phyloP scores from a whole-genome alignment of 2,888 invertebrate genomes.

The Thymelicus acteon region DNA sequence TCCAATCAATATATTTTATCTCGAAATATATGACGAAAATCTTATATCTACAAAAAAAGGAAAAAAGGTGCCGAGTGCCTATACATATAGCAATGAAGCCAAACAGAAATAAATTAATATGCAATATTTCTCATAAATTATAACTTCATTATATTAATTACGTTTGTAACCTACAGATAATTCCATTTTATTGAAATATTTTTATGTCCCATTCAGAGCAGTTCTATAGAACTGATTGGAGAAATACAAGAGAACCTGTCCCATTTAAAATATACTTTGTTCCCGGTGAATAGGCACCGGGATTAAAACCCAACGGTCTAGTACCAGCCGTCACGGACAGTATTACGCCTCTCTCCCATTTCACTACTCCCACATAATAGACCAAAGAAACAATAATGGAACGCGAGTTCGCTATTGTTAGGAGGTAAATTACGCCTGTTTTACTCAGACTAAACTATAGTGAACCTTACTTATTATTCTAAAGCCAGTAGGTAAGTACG shows the following conservation, averaged over 20 bases:
- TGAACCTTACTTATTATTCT: constrained; percentile 4
- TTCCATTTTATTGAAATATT: background rate
- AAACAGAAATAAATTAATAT: too few relatives aligned
- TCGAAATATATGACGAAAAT: too few relatives aligned
- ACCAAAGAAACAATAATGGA: constrained; percentile 64
- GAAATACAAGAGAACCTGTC: constrained; percentile 25
- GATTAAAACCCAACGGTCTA: constrained; percentile 44
- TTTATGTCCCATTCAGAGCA: background rate
- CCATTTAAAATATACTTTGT: constrained; percentile 37
- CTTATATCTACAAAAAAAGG: too few relatives aligned
- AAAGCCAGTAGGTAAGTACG: background rate
- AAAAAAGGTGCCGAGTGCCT: too few relatives aligned
- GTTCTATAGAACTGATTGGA: constrained; percentile 11
- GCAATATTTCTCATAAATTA: too few relatives aligned
- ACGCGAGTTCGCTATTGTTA: constrained; percentile 55
- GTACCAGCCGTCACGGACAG: constrained; percentile 52
- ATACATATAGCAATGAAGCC: too few relatives aligned
- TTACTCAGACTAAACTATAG: constrained; percentile 20
- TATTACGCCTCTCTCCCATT: constrained; percentile 61
- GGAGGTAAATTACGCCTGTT: constrained; percentile 45
- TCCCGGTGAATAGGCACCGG: constrained; percentile 38
- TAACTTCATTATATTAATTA: too few relatives aligned
- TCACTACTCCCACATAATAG: constrained; percentile 65
- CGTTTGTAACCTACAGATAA: too few relatives aligned
- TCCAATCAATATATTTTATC: too few relatives aligned